Base-by-base conservation (phyloP, 2,888 invertebrate genomes). In the Conistra vaccinii region DNA sequence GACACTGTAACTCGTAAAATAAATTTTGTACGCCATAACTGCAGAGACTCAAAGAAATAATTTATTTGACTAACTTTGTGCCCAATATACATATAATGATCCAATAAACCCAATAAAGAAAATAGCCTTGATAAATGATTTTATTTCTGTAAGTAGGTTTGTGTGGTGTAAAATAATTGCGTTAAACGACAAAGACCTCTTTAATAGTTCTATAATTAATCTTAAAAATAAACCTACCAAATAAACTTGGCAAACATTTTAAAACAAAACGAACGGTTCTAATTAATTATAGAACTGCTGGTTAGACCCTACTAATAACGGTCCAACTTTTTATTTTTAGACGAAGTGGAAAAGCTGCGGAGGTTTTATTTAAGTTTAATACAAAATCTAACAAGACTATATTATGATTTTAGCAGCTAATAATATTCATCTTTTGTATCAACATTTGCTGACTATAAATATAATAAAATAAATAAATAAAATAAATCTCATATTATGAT, bases 221-320 rank as follows among this genome's bases (percentile, higher is more conserved):
- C 17, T 45, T 55, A 67, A 73, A 55, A 63, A 63, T 39, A 26
- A 42, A 68, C 53, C 14, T 12, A 26, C 26, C 29, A 45, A 60
- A 39, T 51, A 65, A 58, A 66, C 61, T 79, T 60, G 7, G 9
- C 29, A 68, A 74, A 57, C 61, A 71, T 57, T 75, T 66, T 23
- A 72, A 66, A 69, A 69, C 60, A 67, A 69, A 79, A 76, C 39
- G 62, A 69, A 68, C 55, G 17, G 58, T 39, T 35, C 66, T 76
- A 73, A 76, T 83, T 80, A 80, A 83, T 83, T 83, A 20, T 20
- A 83, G 63, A 74, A 72, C 72, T 67, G 76, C 69, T 73, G 29
- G 60, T 69, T 73, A 58, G 65, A 53, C 62, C 42, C 42, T 32
- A 23, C 53, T 74, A 69, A 80, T 83, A 71, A 61, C 51, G 74